phyloP scores from a whole-genome alignment of 1,140 invertebrate species.

The Panagrolaimus sp. region DNA sequence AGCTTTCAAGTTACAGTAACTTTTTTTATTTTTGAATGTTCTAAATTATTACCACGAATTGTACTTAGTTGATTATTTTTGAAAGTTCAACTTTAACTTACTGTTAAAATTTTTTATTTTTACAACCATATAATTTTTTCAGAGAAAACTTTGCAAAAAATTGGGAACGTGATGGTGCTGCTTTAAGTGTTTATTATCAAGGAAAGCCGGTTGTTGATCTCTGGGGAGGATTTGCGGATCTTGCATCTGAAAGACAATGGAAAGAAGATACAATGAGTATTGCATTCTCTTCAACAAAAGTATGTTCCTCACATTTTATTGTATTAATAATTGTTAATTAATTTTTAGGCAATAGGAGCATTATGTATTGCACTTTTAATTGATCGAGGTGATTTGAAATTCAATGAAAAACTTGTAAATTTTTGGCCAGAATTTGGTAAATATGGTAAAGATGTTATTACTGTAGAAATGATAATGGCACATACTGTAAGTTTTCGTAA shows the following conservation, averaged over 20 bases:
- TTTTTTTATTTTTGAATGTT: too few species aligned
- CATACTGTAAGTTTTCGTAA: slow-evolving; percentile 49
- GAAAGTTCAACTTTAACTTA: too few species aligned
- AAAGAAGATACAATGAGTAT: slow-evolving; percentile 43
- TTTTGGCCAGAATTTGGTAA: slow-evolving; percentile 63
- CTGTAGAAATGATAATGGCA: slow-evolving; percentile 60
- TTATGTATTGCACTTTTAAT: slow-evolving; percentile 59
- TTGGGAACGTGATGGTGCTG: slow-evolving; percentile 55
- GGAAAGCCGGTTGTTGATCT: slow-evolving; percentile 58
- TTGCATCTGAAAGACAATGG: slow-evolving; percentile 34
- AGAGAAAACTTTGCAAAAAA: slow-evolving; percentile 44
- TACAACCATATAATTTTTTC: too few species aligned
- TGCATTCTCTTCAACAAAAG: slow-evolving; percentile 48
- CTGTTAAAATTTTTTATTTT: too few species aligned
- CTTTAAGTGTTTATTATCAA: slow-evolving; percentile 57
- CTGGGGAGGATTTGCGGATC: slow-evolving; percentile 61
- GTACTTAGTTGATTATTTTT: too few species aligned
- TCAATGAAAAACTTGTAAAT: slow-evolving; percentile 58
- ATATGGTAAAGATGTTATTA: slow-evolving; percentile 62
- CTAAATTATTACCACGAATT: too few species aligned
- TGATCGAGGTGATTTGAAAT: slow-evolving; percentile 60
- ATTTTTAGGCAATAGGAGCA: slow-evolving; percentile 58
- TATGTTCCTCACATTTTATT: neutral
- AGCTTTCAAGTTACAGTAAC: too few species aligned
- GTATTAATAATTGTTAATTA: neutral